Percentiles rank a stretch among this genome's conserved stretches.
Evolutionary conservation across 30 jellyfish, hydroid and myxozoan species (phyloP).

Genomic region (Aurelia aurita complex sp. Pacific): DNA sequence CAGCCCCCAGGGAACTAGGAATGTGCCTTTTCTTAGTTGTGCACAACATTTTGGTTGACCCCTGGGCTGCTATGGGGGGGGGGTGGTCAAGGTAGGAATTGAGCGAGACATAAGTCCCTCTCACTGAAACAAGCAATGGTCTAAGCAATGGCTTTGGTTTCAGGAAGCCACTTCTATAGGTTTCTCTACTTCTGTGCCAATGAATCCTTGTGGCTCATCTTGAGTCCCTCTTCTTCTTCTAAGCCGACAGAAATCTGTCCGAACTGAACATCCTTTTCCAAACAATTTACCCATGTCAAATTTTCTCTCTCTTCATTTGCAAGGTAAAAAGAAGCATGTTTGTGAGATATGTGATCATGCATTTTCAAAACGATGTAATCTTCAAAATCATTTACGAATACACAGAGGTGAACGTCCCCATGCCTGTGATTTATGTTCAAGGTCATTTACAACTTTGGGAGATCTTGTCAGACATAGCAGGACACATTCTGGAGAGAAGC

Average conservation of each 20-base stretch:
- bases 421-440: slow-evolving; percentile 63
- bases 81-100: no score
- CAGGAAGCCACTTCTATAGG: not conserved
- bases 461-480: slow-evolving; percentile 68
- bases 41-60: no score
- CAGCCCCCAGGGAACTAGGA: no score
- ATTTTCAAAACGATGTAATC: slow-evolving; percentile 60
- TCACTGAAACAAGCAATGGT: no score
- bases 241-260: no score
- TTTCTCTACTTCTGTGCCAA: not conserved
- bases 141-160: not conserved
- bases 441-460: slow-evolving; percentile 60
- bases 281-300: no score
- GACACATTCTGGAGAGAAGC: slow-evolving; percentile 83
- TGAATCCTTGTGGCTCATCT: not conserved
- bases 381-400: slow-evolving; percentile 61
- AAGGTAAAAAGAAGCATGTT: slow-evolving; percentile 45
- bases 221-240: no score
- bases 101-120: no score
- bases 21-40: no score
- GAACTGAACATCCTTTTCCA: no score
- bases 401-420: slow-evolving; percentile 81
- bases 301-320: no score
- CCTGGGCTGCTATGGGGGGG: no score
- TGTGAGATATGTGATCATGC: slow-evolving; percentile 72